Evolutionary conservation across 2,888 invertebrate genomes (phyloP).

Genomic region (Stegana nigrithorax): DNA sequence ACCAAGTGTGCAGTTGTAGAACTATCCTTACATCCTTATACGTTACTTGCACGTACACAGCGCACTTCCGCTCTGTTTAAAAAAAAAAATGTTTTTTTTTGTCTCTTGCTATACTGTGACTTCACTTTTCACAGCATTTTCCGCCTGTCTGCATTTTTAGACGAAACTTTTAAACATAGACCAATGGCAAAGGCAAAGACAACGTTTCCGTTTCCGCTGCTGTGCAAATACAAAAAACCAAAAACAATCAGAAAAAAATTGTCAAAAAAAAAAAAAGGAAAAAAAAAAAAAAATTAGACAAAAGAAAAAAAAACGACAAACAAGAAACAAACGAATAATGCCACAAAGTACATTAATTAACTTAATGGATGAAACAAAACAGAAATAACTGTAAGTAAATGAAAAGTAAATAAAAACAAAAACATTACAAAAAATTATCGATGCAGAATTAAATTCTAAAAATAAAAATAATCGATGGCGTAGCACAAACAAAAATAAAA

Average conservation of each 20-base stretch:
- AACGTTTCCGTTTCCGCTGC: constrained; percentile 13
- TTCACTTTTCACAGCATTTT: constrained; percentile 27
- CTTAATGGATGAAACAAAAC: constrained; percentile 43
- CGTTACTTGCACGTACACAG: constrained; percentile 28
- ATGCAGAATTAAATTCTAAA: not conserved
- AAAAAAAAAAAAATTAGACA: not conserved
- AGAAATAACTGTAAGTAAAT: constrained; percentile 30
- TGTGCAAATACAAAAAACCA: constrained; percentile 6
- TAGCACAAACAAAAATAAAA: not conserved
- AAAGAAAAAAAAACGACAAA: not conserved
- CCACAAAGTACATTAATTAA: constrained; percentile 45
- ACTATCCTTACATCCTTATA: too few species aligned
- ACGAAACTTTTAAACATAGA: constrained; percentile 36
- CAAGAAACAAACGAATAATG: too few species aligned
- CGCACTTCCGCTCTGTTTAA: not conserved
- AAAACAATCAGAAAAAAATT: not conserved
- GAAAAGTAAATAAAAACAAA: constrained; percentile 41
- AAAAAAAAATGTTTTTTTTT: not conserved
- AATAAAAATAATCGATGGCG: not conserved
- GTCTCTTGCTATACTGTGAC: not conserved
- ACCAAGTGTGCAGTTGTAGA: too few species aligned
- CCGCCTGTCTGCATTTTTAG: constrained; percentile 39
- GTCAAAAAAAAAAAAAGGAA: not conserved
- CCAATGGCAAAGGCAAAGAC: not conserved
- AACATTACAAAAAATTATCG: too few species aligned